These are phyloP conservation scores for Strigamia maritima DNA, from an alignment of 2,888 invertebrate genomes.

Conservation along the genomic window DNA sequence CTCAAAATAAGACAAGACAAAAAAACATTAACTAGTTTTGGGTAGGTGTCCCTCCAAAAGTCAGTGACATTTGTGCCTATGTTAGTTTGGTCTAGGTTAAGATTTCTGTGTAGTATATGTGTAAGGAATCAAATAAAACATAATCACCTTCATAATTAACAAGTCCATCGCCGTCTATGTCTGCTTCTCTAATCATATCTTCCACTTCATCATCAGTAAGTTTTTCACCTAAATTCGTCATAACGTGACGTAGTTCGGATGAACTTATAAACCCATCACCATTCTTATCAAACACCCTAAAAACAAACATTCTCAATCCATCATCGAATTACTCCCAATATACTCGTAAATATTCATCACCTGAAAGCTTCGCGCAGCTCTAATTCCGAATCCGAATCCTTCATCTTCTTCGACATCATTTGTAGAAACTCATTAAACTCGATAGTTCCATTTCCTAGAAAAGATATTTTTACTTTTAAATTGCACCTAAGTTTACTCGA, in stretches of 20 bases:
- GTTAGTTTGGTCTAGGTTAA: too few relatives aligned
- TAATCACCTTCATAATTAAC: slow-evolving; percentile 76
- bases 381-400: slow-evolving; percentile 79
- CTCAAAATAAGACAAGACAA: too few relatives aligned
- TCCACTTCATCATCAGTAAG: slow-evolving; percentile 82
- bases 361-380: slow-evolving; percentile 84
- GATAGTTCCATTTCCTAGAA: slow-evolving; percentile 74
- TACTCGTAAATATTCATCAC: slow-evolving; percentile 53
- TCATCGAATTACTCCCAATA: background rate
- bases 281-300: slow-evolving; percentile 83
- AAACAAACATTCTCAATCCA: background rate
- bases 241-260: slow-evolving; percentile 78
- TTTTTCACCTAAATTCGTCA: slow-evolving; percentile 83
- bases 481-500: too few relatives aligned
- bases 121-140: too few relatives aligned
- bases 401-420: slow-evolving; percentile 92
- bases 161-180: slow-evolving; percentile 81
- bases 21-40: too few relatives aligned
- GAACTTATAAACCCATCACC: slow-evolving; percentile 84
- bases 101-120: too few relatives aligned
- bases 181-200: slow-evolving; percentile 86
- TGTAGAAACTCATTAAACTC: slow-evolving; percentile 89
- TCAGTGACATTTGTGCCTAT: too few relatives aligned
- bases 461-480: background rate
- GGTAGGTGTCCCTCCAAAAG: too few relatives aligned